Base-by-base conservation (phyloP, 1,140 invertebrate species). In the Fopius arisanus region DNA sequence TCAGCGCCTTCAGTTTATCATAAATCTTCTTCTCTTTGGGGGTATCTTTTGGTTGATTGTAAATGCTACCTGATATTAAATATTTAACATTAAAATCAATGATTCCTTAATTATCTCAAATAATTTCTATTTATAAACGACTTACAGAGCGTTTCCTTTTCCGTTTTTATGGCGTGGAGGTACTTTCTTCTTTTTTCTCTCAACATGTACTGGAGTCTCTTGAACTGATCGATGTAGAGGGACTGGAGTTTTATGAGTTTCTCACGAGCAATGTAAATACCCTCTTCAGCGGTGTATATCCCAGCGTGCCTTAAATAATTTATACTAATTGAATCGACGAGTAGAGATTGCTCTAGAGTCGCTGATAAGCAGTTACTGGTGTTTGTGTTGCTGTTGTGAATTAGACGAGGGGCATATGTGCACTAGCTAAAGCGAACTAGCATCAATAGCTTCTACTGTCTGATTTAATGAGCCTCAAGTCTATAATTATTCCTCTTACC, bases 281-380 rank as follows among this genome's bases (percentile, higher is more conserved):
- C 93, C 86, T 97, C 96, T 81, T 97, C 95, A 0, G 93, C 93
- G 0, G 96, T 96, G 81, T 93, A 97, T 0, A 96, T 92, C 19
- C 94, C 94, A 28, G 95, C 95, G 87, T 96, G 93, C 86, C 93
- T 94, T 86, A 82, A 90, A 90, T 84, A 86, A 78, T 85, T 80
- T 77, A 88, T 84, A 80, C 84, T 86, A 83, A 86, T 33, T 83
- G 43, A 78, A 79, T 79, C 40, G 68, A 43, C 59, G 83, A 79
- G 78, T 78, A 82, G 75, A 59, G 41, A 79, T 70, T 78, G 70
- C 79, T 77, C 79, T 74, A 67, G 72, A 69, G 21, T 71, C 76
- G 78, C 79, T 54, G 26, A 31, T 67, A 83, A 83, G 81, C 82
- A 72, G 71, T 76, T 83, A 84, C 78, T 62, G 78, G 28, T 75